A percentile compares a stretch with the other conserved stretches of the same genome.
Conservation (phyloP, 2,797 vertebrate genomes). For the Peromyscus aztecus region DNA sequence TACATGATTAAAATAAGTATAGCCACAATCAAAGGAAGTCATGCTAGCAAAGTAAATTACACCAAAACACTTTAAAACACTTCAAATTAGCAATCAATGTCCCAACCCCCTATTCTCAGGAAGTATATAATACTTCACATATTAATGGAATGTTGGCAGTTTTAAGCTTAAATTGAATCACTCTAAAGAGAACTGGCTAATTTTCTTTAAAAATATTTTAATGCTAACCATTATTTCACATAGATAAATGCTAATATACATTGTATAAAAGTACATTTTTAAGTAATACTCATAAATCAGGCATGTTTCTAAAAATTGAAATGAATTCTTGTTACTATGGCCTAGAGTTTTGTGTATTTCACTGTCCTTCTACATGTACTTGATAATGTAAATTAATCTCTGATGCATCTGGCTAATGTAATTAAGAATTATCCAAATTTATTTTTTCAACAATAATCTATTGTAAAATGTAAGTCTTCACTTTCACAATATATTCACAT, state of each 20-base stretch:
- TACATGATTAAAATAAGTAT: constrained; percentile 48
- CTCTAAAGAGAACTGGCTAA: not conserved
- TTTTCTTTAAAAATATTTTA: constrained; percentile 40
- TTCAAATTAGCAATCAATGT: constrained; percentile 10
- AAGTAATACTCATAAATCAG: not conserved
- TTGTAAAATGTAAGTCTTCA: not conserved
- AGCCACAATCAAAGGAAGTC: constrained; percentile 44
- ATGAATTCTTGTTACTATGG: not conserved
- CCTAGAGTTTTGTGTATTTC: not conserved
- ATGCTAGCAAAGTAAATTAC: constrained; percentile 55
- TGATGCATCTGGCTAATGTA: not conserved
- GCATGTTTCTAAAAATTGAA: not conserved
- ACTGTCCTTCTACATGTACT: not conserved
- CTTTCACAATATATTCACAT: too few relatives aligned
- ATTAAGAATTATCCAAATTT: not conserved
- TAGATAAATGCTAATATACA: not conserved
- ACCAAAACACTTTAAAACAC: constrained; percentile 31
- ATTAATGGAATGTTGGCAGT: not conserved
- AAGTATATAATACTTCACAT: not conserved
- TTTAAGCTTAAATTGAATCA: not conserved
- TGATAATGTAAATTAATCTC: constrained; percentile 30
- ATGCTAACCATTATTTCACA: not conserved
- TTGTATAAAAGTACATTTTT: not conserved
- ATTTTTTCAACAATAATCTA: not conserved
- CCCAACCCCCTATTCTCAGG: not conserved